A percentile compares a stretch with the other conserved stretches of the same genome.
These are phyloP conservation scores for Cetoscarus ocellatus DNA, from an alignment of 2,797 vertebrate species.

Conservation along the genomic window DNA sequence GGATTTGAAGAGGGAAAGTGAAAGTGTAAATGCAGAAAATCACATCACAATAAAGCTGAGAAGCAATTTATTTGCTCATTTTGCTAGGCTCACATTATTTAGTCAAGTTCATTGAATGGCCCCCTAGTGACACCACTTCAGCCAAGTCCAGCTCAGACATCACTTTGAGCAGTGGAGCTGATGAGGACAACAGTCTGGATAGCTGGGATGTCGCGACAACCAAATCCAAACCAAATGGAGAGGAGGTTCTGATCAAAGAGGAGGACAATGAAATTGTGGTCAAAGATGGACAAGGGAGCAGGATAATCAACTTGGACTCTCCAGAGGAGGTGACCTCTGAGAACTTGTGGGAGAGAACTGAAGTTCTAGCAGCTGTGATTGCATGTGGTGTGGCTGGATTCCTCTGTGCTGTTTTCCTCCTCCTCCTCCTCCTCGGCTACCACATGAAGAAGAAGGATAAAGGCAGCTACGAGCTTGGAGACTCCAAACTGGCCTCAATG, in stretches of 20 bases:
- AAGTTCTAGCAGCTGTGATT: constrained; percentile 97
- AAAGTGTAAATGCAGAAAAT: too few species aligned
- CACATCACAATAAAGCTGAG: too few species aligned
- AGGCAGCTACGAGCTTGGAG: constrained; percentile 96
- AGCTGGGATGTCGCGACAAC: background rate
- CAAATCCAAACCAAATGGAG: rapidly evolving
- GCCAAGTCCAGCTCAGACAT: background rate
- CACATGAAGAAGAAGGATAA: constrained; percentile 99
- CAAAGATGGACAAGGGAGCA: background rate
- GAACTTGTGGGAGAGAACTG: constrained; percentile 95
- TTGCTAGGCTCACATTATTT: too few species aligned
- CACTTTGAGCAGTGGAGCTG: background rate
- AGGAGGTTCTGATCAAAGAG: rapidly evolving
- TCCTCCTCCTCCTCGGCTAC: constrained; percentile 95
- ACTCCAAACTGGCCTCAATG: constrained; percentile 92
- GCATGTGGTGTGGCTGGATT: constrained; percentile 96
- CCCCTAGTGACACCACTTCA: constrained; percentile 24
- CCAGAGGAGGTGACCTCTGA: constrained; percentile 90
- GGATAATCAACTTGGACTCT: constrained; percentile 54
- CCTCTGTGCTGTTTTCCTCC: constrained; percentile 95
- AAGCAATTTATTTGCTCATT: too few species aligned
- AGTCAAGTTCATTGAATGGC: too few species aligned
- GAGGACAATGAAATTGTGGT: background rate
- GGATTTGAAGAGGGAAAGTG: too few species aligned
- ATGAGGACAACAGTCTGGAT: constrained; percentile 36